A percentile compares a stretch with the other conserved stretches of the same genome.
Evolutionary conservation across 2,888 invertebrate genomes (phyloP).

Genomic region (Conchocele bisecta): DNA sequence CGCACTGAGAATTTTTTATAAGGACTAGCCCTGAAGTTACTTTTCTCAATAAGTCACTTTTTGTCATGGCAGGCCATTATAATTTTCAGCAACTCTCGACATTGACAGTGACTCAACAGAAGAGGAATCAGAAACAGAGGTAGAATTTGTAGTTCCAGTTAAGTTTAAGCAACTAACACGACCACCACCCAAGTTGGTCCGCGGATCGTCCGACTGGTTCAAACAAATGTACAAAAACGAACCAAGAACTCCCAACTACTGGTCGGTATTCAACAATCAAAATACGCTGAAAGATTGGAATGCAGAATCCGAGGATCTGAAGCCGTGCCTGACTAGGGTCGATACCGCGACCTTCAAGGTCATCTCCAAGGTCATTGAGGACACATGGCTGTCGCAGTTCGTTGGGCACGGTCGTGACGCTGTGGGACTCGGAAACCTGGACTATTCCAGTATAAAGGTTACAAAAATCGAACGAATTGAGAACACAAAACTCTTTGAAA

Average conservation of each 20-base stretch:
- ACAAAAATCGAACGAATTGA: conserved; percentile 68
- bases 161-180: too few species aligned
- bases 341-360: conserved; percentile 50
- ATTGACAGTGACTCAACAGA: too few species aligned
- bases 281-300: conserved; percentile 59
- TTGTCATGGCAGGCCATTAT: too few species aligned
- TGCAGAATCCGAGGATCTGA: conserved; percentile 36
- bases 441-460: conserved; percentile 57
- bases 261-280: conserved; percentile 50
- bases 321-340: conserved; percentile 28
- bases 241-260: conserved; percentile 53
- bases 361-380: conserved; percentile 54
- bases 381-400: conserved; percentile 60
- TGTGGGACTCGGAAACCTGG: conserved; percentile 44
- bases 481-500: conserved; percentile 65
- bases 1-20: too few species aligned
- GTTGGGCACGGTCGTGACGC: conserved; percentile 72
- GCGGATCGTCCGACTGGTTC: conserved; percentile 54
- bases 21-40: too few species aligned
- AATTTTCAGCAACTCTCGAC: too few species aligned
- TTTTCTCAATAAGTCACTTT: too few species aligned
- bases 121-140: too few species aligned
- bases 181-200: too few species aligned
- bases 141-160: too few species aligned
- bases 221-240: conserved; percentile 47